These are phyloP conservation scores for Entelurus aequoreus DNA, from an alignment of 2,113 vertebrate genomes.

Conservation along the genomic window DNA sequence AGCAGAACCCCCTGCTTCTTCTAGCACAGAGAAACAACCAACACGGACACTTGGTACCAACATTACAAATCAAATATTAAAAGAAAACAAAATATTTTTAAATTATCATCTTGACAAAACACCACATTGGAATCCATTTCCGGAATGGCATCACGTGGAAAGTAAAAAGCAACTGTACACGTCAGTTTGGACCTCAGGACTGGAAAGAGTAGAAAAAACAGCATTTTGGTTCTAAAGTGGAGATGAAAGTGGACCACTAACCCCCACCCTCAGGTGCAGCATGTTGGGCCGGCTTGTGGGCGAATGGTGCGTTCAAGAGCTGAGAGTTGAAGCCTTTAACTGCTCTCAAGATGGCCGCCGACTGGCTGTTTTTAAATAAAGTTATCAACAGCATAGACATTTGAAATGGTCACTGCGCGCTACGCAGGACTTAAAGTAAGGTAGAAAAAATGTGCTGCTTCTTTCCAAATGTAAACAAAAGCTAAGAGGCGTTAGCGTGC, in stretches of 20 bases:
- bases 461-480: conserved; percentile 5
- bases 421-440: too few species aligned
- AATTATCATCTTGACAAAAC: conserved; percentile 45
- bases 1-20: conserved; percentile 53
- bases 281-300: background rate
- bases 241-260: conserved; percentile 31
- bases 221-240: conserved; percentile 78
- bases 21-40: conserved; percentile 66
- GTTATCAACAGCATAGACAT: background rate
- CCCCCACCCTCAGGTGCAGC: background rate
- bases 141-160: conserved; percentile 42
- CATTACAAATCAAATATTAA: conserved; percentile 64
- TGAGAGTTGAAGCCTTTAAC: background rate
- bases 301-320: background rate
- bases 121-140: conserved; percentile 45
- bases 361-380: too few species aligned
- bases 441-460: background rate
- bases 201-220: conserved; percentile 59
- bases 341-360: background rate
- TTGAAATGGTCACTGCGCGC: background rate
- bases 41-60: conserved; percentile 64
- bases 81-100: conserved; percentile 71
- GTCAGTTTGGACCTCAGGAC: conserved; percentile 25
- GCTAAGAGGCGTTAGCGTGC: background rate
- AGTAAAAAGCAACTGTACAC: conserved; percentile 34